These are phyloP conservation scores for Hoplostethus mediterraneus DNA, from an alignment of 2,797 vertebrate genomes.

Conservation along the genomic window DNA sequence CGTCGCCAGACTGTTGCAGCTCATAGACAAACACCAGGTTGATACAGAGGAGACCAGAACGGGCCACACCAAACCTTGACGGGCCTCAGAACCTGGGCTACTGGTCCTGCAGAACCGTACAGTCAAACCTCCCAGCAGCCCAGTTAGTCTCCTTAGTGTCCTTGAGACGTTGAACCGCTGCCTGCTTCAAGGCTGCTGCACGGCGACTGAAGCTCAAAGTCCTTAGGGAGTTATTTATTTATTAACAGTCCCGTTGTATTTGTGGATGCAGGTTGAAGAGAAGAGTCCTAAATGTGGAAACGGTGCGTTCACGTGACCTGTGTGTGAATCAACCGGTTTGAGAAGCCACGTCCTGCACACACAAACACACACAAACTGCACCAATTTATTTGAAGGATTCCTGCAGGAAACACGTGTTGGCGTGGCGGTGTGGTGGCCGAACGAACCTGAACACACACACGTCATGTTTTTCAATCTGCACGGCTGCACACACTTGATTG, in stretches of 20 bases:
- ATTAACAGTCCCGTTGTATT: too few species aligned
- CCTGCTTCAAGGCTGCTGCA: too few species aligned
- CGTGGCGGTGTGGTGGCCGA: background rate
- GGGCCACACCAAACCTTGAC: background rate
- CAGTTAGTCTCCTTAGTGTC: too few species aligned
- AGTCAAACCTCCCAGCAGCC: too few species aligned
- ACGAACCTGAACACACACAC: too few species aligned
- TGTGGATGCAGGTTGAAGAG: too few species aligned
- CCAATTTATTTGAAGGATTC: too few species aligned
- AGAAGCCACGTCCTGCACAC: background rate
- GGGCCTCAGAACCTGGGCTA: constrained; percentile 65
- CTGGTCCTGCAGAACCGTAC: background rate
- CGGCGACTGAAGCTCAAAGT: too few species aligned
- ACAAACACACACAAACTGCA: too few species aligned
- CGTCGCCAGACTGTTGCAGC: constrained; percentile 13
- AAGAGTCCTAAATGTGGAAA: background rate
- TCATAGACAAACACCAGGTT: constrained; percentile 44
- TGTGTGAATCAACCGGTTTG: background rate
- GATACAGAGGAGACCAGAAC: constrained; percentile 55
- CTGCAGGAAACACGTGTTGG: background rate
- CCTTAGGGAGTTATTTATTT: too few species aligned
- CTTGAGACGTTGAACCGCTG: background rate
- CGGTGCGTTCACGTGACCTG: background rate
- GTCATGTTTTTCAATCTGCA: background rate
- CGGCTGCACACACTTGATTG: background rate